These are phyloP conservation scores for Enoplosus armatus DNA, from an alignment of 2,797 vertebrate genomes.

Conservation along the genomic window DNA sequence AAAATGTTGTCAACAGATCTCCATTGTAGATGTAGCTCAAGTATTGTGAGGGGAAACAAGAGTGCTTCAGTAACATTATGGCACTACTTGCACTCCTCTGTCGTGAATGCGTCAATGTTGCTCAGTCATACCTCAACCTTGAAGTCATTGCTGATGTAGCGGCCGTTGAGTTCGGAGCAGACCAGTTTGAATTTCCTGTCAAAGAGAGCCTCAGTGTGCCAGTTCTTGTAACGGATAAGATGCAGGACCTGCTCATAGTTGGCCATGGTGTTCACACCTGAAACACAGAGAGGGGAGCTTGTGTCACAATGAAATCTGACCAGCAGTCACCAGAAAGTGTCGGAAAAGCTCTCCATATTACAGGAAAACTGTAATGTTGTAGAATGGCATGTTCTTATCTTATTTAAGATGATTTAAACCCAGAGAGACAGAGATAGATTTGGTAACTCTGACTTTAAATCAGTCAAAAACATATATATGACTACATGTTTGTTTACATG, in stretches of 20 bases:
- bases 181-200: constrained; percentile 96
- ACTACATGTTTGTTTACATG: background rate
- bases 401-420: background rate
- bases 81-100: background rate
- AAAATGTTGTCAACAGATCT: background rate
- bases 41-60: background rate
- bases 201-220: constrained; percentile 92
- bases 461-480: background rate
- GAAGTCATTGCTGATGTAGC: constrained; percentile 98
- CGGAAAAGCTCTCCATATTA: background rate
- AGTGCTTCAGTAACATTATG: background rate
- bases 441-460: background rate
- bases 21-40: background rate
- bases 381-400: background rate
- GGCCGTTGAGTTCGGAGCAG: constrained; percentile 97
- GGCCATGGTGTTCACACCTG: constrained; percentile 97
- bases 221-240: constrained; percentile 94
- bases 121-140: constrained; percentile 91
- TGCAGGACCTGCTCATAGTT: constrained; percentile 96
- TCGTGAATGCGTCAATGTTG: background rate
- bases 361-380: background rate
- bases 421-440: background rate
- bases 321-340: background rate
- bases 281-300: constrained; percentile 4
- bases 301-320: constrained; percentile 6